Base-by-base conservation (phyloP, 2,888 invertebrate genomes). In the Hedychridium roseum region DNA sequence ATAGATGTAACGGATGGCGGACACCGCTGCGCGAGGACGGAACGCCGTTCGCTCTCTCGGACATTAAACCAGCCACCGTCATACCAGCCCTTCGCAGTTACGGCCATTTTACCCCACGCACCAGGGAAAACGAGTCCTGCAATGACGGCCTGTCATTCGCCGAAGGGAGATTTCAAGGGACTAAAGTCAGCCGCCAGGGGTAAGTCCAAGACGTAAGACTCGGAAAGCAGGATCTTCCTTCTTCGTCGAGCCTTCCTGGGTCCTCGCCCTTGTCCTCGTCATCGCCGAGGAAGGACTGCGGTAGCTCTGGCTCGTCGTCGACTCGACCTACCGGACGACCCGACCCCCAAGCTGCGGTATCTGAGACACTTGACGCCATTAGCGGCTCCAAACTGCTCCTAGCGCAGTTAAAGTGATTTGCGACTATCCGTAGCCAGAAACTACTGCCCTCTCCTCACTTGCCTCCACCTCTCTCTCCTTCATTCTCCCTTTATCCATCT, bases 1-100 rank as follows among this genome's bases (percentile, higher is more conserved):
- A 76, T 76, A 74, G 75, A 76, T 74, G 76, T 76, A 74, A 76
- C 76, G 76, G 74, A 75, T 76, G 76, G 76, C 70, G 73, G 71
- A 73, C 70, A 71, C 68, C 64, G 67, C 68, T 71, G 69, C 59
- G 68, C 60, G 68, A 64, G 61, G 41, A 47, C 48, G 44, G 48
- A 53, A 53, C 43, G 42, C 51, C 55, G 50, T 52, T 54, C 42
- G 63, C 64, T n/a, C n/a, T n/a, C n/a, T 66, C 60, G 71, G 71
- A 71, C 72, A 72, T 71, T 73, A 72, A 71, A 66, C 66, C 67
- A 56, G 47, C 36, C 30, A 60, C 53, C 54, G 63, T 70, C 68
- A 68, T 64, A 61, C 50, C 49, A 30, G 28, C 34, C 42, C 42
- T 45, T 43, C 40, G 35, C 32, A 36, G n/a, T n/a, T n/a, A 44